Conservation (phyloP, 2,113 vertebrate species). For the Terrapene triunguis region DNA sequence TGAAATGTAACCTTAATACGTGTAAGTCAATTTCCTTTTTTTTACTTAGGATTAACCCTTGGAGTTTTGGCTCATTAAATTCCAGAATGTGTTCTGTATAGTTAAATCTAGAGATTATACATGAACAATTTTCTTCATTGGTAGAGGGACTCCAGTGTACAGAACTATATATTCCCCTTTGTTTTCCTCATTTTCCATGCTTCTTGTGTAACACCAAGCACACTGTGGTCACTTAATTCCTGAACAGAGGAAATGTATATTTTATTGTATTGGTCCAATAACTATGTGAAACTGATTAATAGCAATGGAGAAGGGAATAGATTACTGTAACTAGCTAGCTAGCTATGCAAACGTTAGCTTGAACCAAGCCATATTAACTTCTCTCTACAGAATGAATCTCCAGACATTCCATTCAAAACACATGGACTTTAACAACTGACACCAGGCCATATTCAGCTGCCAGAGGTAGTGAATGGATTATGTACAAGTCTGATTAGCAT, state of each 20-base stretch:
- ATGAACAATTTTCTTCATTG: background rate
- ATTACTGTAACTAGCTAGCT: background rate
- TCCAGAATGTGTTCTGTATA: accelerated
- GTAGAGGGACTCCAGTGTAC: accelerated
- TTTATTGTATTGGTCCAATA: background rate
- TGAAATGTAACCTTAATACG: background rate
- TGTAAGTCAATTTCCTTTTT: too few relatives aligned
- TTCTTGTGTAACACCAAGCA: background rate
- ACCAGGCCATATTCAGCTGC: background rate
- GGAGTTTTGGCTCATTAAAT: background rate
- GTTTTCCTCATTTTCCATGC: background rate
- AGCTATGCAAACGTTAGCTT: background rate
- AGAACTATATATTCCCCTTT: background rate
- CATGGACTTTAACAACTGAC: background rate
- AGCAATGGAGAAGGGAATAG: background rate
- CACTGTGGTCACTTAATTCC: background rate
- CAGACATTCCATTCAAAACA: background rate
- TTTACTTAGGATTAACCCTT: background rate
- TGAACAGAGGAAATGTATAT: background rate
- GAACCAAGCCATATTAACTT: background rate
- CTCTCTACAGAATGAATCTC: background rate
- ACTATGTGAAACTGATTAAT: background rate
- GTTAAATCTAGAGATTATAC: background rate
- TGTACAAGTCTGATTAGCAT: accelerated
- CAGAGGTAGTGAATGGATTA: background rate